phyloP scores from a whole-genome alignment of 2,113 vertebrate genomes.

The Meles meles region DNA sequence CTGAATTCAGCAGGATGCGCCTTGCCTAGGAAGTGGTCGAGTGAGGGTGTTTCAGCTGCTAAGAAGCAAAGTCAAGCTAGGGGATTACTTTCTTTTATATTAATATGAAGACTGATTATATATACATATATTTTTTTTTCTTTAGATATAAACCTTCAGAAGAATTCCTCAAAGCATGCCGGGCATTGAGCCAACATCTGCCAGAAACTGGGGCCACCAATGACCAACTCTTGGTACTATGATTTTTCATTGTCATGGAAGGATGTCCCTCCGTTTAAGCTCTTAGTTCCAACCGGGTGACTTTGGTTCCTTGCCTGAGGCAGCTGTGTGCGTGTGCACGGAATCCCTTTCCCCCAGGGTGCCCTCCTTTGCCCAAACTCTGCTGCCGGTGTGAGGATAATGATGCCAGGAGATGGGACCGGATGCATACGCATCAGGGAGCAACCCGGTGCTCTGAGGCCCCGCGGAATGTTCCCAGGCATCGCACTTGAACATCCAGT shows the following conservation, averaged over 20 bases:
- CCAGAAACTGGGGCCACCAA: constrained; percentile 85
- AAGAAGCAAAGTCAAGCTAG: neutral
- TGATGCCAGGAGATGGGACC: neutral
- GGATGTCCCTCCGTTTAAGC: neutral
- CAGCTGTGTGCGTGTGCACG: neutral
- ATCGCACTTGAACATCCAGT: neutral
- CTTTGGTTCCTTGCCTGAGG: neutral
- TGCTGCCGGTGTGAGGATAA: neutral
- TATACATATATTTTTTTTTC: neutral
- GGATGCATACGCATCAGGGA: rapidly evolving
- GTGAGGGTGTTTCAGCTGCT: neutral
- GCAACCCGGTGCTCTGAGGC: neutral
- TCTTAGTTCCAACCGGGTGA: neutral
- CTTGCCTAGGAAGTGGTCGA: neutral
- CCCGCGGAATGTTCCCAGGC: neutral
- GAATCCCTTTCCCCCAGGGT: neutral
- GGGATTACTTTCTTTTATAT: neutral
- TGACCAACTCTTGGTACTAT: constrained; percentile 90
- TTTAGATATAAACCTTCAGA: constrained; percentile 89
- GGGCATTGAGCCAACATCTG: constrained; percentile 89
- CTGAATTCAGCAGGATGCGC: neutral
- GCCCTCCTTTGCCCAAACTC: neutral
- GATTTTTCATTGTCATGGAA: constrained; percentile 14
- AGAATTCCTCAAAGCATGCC: constrained; percentile 89
- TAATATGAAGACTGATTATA: neutral